These are phyloP conservation scores for Leptobrachium leishanense DNA, from an alignment of 2,113 vertebrate genomes.

Conservation along the genomic window DNA sequence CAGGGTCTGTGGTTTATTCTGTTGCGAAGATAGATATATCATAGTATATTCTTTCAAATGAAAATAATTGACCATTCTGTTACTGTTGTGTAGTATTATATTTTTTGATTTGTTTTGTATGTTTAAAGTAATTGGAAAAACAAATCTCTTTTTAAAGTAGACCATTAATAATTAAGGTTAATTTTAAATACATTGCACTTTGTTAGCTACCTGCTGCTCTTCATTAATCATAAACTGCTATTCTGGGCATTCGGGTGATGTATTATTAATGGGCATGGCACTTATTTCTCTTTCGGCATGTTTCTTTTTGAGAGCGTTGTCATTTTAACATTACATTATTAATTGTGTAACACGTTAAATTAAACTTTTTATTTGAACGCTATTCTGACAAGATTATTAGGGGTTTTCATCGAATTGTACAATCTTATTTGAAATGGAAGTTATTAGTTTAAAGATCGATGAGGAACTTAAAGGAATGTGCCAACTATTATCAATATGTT, in stretches of 20 bases:
- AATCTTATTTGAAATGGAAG: too few species aligned
- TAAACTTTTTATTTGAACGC: too few species aligned
- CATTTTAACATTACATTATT: background rate
- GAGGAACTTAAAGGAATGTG: too few species aligned
- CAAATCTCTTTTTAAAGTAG: background rate
- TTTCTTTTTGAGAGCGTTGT: background rate
- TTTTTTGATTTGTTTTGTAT: background rate
- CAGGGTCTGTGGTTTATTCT: too few species aligned
- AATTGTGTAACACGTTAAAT: background rate
- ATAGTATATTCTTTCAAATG: too few species aligned
- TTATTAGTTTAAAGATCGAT: too few species aligned
- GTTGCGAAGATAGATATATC: too few species aligned
- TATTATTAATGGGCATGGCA: conserved; percentile 54
- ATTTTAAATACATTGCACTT: conserved; percentile 35
- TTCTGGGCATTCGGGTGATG: conserved; percentile 52
- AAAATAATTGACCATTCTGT: too few species aligned
- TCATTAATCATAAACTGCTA: conserved; percentile 44
- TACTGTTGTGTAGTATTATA: background rate
- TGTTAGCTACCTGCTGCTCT: conserved; percentile 50
- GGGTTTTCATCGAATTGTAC: too few species aligned
- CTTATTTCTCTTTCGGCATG: conserved; percentile 40
- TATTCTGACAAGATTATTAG: too few species aligned
- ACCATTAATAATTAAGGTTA: background rate
- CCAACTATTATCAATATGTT: too few species aligned
- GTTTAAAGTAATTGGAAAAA: background rate